Conservation (phyloP, 2,113 vertebrate species). For the Sorex fumeus region DNA sequence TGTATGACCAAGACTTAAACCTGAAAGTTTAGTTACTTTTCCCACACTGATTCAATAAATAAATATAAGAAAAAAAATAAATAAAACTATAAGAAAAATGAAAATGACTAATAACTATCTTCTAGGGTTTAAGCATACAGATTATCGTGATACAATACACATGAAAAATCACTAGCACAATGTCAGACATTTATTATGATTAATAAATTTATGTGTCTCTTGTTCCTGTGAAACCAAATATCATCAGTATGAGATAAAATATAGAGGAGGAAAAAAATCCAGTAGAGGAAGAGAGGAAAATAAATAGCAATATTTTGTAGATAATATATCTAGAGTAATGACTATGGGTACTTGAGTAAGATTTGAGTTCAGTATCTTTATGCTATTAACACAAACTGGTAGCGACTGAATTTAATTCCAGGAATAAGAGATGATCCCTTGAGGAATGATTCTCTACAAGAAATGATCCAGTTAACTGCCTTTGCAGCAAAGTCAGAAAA, state of each 20-base stretch:
- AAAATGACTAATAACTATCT: not conserved
- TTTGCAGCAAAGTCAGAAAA: conserved; percentile 45
- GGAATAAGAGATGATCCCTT: conserved; percentile 18
- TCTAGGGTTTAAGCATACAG: not conserved
- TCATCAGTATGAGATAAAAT: conserved; percentile 40
- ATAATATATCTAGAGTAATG: conserved; percentile 5
- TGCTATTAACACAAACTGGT: conserved; percentile 57
- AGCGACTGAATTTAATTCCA: conserved; percentile 59
- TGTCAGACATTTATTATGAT: not conserved
- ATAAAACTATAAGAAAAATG: no score
- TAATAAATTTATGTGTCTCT: conserved; percentile 40
- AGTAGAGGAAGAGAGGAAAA: not conserved
- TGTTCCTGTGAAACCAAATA: conserved; percentile 38
- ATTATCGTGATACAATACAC: conserved; percentile 10
- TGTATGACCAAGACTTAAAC: no score
- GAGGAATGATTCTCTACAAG: conserved; percentile 24
- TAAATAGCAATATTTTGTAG: not conserved
- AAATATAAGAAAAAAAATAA: no score
- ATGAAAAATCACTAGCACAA: conserved; percentile 1
- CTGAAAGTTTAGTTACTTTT: no score
- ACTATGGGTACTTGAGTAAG: not conserved
- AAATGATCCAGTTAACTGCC: not conserved
- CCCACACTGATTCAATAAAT: no score
- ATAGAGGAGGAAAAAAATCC: not conserved
- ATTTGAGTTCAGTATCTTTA: conserved; percentile 2